A percentile compares a stretch with the other conserved stretches of the same genome.
These are phyloP conservation scores for Archocentrus centrarchus DNA, from an alignment of 2,113 vertebrate genomes.

Conservation along the genomic window DNA sequence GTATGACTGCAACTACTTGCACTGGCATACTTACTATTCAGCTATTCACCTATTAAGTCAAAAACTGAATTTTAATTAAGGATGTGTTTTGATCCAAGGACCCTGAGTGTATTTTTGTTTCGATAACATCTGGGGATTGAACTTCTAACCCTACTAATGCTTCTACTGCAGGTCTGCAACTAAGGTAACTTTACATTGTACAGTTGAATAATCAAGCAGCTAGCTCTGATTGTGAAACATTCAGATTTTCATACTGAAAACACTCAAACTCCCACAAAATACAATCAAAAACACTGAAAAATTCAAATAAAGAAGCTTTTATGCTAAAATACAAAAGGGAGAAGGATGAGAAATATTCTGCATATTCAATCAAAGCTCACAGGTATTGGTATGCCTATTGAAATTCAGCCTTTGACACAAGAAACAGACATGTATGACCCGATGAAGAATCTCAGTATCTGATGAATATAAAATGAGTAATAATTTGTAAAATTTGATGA, in stretches of 20 bases:
- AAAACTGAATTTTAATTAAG: slow-evolving; percentile 61
- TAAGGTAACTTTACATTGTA: background rate
- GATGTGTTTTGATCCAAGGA: slow-evolving; percentile 39
- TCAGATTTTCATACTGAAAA: background rate
- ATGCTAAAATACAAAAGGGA: background rate
- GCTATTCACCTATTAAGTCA: slow-evolving; percentile 24
- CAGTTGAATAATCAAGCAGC: background rate
- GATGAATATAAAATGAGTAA: slow-evolving; percentile 52
- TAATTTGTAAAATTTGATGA: slow-evolving; percentile 41
- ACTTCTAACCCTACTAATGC: background rate
- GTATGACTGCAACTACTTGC: slow-evolving; percentile 25
- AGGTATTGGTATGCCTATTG: slow-evolving; percentile 24
- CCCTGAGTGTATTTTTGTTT: slow-evolving; percentile 11
- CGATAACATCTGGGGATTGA: background rate
- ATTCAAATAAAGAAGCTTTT: slow-evolving; percentile 12
- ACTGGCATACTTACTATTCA: slow-evolving; percentile 54
- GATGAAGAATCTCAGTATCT: slow-evolving; percentile 24
- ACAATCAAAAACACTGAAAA: slow-evolving; percentile 14
- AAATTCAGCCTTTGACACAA: slow-evolving; percentile 57
- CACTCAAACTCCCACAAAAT: background rate
- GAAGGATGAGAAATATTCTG: slow-evolving; percentile 18
- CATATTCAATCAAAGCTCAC: slow-evolving; percentile 42
- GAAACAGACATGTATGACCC: slow-evolving; percentile 48
- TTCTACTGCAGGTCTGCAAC: background rate
- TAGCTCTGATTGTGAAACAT: background rate